Conservation (phyloP, 2,888 invertebrate species). For the Euphydryas editha region DNA sequence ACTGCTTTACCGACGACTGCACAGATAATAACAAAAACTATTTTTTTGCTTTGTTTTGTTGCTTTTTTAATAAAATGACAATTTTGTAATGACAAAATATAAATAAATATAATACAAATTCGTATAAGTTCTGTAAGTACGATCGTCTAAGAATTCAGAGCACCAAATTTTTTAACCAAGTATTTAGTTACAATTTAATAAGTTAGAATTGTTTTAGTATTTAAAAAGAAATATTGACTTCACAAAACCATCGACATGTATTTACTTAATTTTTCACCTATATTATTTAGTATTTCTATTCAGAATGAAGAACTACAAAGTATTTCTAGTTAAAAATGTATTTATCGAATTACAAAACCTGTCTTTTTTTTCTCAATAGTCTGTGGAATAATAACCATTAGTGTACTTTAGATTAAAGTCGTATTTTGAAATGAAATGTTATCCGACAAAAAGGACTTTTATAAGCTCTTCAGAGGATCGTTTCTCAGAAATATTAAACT, state of each 20-base stretch:
- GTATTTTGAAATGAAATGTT: constrained; percentile 45
- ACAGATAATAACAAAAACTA: constrained; percentile 31
- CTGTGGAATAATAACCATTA: constrained; percentile 1
- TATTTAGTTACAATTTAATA: too few species aligned
- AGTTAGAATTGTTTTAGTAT: too few species aligned
- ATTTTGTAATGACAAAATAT: too few species aligned
- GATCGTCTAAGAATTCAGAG: too few species aligned
- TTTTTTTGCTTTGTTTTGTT: neutral
- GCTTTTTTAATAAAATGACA: too few species aligned
- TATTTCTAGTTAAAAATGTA: neutral
- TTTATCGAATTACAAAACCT: neutral
- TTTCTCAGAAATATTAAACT: constrained; percentile 67
- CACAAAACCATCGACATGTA: too few species aligned
- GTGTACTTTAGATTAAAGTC: constrained; percentile 19
- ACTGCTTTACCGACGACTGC: constrained; percentile 58
- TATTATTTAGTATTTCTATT: too few species aligned
- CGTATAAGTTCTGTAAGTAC: too few species aligned
- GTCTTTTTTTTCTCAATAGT: neutral
- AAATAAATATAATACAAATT: too few species aligned
- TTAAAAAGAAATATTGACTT: too few species aligned
- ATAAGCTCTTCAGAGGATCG: constrained; percentile 41
- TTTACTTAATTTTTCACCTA: too few species aligned
- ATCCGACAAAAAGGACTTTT: constrained; percentile 49
- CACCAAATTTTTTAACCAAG: too few species aligned
- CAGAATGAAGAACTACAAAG: neutral